phyloP scores from a whole-genome alignment of 2,888 invertebrate species.

The Magallana nippona region DNA sequence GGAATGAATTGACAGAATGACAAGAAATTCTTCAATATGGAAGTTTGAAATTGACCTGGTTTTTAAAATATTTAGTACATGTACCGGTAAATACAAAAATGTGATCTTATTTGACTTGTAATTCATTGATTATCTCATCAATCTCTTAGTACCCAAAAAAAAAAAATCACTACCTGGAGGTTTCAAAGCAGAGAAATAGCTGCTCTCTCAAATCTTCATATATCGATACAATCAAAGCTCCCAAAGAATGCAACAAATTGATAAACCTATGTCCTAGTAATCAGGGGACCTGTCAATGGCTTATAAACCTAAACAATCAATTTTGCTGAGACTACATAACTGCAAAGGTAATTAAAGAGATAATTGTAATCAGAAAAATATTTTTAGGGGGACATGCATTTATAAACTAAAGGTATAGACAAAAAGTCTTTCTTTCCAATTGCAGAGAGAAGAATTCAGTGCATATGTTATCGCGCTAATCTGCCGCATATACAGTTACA shows the following conservation, averaged over 20 bases:
- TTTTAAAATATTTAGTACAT: no score
- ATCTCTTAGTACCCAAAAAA: no score
- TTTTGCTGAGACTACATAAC: not conserved
- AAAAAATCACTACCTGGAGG: not conserved
- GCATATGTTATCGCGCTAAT: constrained; percentile 11
- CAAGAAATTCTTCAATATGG: no score
- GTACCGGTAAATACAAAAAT: no score
- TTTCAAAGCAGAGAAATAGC: not conserved
- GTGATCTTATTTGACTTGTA: no score
- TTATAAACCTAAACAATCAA: constrained; percentile 5
- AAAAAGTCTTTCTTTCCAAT: not conserved
- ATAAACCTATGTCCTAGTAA: not conserved
- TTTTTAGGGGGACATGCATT: not conserved
- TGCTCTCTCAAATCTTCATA: not conserved
- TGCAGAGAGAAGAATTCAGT: not conserved
- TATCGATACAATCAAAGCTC: not conserved
- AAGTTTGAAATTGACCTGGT: no score
- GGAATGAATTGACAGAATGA: no score
- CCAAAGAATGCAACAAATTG: constrained; percentile 13
- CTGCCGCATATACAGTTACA: constrained; percentile 1
- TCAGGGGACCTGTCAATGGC: not conserved
- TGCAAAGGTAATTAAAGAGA: not conserved
- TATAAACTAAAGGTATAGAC: not conserved
- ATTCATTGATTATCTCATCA: no score
- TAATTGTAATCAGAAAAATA: not conserved